Conservation (phyloP, 1,140 invertebrate species). For the Drosophila littoralis region DNA sequence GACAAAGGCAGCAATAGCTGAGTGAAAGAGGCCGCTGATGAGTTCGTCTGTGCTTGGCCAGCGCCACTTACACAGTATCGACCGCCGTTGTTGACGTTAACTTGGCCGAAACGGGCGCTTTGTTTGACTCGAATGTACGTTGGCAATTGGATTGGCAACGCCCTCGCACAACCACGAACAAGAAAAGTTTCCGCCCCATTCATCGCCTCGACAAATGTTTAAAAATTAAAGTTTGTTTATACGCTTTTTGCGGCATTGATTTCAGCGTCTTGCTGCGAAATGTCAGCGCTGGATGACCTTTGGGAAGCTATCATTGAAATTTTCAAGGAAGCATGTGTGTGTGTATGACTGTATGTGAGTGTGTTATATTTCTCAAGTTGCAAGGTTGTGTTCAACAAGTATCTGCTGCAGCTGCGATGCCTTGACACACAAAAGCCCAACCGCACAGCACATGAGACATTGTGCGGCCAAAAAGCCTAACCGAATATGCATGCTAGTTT, state of each 20-base stretch:
- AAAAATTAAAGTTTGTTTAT: constrained; percentile 52
- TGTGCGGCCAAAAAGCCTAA: constrained; percentile 73
- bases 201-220: constrained; percentile 53
- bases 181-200: constrained; percentile 53
- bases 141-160: constrained; percentile 71
- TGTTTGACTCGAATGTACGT: constrained; percentile 67
- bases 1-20: constrained; percentile 11
- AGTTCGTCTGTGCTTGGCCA: constrained; percentile 44
- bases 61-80: constrained; percentile 65
- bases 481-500: constrained; percentile 74
- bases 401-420: constrained; percentile 61
- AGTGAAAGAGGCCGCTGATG: constrained; percentile 40
- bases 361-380: constrained; percentile 28
- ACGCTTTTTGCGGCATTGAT: constrained; percentile 56
- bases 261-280: constrained; percentile 31
- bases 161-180: constrained; percentile 44
- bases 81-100: constrained; percentile 51
- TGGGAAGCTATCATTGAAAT: constrained; percentile 55
- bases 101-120: constrained; percentile 41
- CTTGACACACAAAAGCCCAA: constrained; percentile 74
- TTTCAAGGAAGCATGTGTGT: constrained; percentile 44
- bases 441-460: constrained; percentile 52
- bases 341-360: constrained; percentile 7
- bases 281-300: constrained; percentile 54
- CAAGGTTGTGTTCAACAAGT: constrained; percentile 76